Conservation (phyloP, 2,113 vertebrate species). For the Calidris pugnax region DNA sequence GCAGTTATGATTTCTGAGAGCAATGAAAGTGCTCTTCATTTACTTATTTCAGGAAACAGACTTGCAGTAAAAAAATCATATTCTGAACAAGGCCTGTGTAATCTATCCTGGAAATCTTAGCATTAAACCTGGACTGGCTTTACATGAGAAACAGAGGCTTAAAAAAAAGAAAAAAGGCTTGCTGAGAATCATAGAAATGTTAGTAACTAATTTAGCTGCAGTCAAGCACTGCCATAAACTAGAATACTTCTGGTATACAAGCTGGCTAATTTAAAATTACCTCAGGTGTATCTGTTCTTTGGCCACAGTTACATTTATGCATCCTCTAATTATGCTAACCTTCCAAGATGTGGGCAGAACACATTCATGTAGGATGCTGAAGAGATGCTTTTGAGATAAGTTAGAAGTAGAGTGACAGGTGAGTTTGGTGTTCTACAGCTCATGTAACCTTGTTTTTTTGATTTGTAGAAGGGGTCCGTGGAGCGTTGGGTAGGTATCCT, state of each 20-base stretch:
- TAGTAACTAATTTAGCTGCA: neutral
- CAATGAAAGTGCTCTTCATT: neutral
- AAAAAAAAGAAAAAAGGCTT: neutral
- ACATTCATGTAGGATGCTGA: neutral
- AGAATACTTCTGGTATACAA: neutral
- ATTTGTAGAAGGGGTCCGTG: constrained; percentile 70
- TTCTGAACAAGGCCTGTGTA: neutral
- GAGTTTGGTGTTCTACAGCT: constrained; percentile 57
- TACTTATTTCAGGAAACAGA: neutral
- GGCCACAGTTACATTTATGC: neutral
- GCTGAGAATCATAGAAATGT: neutral
- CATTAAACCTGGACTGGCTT: neutral
- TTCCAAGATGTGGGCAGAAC: neutral
- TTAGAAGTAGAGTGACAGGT: constrained; percentile 28
- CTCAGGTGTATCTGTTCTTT: neutral
- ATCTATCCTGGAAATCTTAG: neutral
- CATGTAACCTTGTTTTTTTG: constrained; percentile 66
- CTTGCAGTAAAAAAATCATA: neutral
- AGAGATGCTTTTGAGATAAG: constrained; percentile 3
- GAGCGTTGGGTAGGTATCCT: constrained; percentile 61
- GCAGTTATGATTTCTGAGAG: neutral
- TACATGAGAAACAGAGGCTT: neutral
- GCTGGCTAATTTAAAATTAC: neutral
- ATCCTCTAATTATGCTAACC: neutral
- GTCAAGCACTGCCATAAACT: neutral